These are phyloP conservation scores for Nomada goodeniana DNA, from an alignment of 2,888 invertebrate species.

Conservation along the genomic window DNA sequence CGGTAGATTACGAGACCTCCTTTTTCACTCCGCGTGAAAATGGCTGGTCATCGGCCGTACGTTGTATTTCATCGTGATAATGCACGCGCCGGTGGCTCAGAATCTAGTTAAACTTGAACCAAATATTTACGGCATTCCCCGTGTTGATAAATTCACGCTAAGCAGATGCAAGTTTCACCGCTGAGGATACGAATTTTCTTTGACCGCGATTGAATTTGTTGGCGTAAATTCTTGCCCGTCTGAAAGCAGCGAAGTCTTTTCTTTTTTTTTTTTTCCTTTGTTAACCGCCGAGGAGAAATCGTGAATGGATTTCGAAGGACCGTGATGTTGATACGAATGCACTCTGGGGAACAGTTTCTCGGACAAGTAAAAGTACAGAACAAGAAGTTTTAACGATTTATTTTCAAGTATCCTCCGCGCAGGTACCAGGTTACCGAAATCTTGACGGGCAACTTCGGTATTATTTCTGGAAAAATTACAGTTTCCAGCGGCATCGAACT, in stretches of 20 bases:
- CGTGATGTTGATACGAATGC: not conserved
- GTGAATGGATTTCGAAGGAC: not conserved
- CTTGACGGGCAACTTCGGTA: not conserved
- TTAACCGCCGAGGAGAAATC: not conserved
- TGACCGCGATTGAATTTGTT: too few species aligned
- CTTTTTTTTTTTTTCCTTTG: too few species aligned
- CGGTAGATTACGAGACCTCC: constrained; percentile 52
- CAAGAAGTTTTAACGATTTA: constrained; percentile 13
- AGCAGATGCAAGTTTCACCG: too few species aligned
- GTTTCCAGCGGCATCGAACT: not conserved
- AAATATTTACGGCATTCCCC: not conserved
- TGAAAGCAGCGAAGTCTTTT: too few species aligned
- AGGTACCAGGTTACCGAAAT: not conserved
- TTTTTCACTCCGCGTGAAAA: constrained; percentile 52
- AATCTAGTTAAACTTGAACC: too few species aligned
- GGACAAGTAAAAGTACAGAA: not conserved
- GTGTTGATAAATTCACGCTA: not conserved
- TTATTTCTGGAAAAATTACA: constrained; percentile 5
- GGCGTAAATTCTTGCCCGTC: too few species aligned
- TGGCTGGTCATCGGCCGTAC: constrained; percentile 30
- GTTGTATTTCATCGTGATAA: constrained; percentile 2
- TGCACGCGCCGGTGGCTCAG: not conserved
- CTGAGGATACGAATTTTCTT: too few species aligned
- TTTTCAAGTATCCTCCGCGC: constrained; percentile 4
- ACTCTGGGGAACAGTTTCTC: constrained; percentile 1